A percentile compares a stretch with the other conserved stretches of the same genome.
Evolutionary conservation across 2,797 vertebrate genomes (phyloP).

Genomic region (Naso thynnoides): DNA sequence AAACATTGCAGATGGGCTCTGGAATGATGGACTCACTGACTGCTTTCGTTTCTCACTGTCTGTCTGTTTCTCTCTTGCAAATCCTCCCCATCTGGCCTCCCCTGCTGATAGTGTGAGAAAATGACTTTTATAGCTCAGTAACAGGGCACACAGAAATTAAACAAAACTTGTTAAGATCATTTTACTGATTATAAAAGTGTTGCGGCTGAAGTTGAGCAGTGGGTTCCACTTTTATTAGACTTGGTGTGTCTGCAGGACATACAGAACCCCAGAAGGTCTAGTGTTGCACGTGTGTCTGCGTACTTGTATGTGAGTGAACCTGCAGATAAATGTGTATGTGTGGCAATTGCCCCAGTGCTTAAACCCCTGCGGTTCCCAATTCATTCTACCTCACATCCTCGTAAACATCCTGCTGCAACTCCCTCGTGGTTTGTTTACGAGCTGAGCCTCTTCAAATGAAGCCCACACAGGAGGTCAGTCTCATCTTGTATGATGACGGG

Average conservation of each 20-base stretch:
- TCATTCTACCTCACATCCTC: conserved; percentile 75
- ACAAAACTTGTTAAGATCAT: conserved; percentile 54
- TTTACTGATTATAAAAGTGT: conserved; percentile 52
- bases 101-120: conserved; percentile 57
- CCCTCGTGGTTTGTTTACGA: conserved; percentile 73
- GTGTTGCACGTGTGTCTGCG: conserved; percentile 8
- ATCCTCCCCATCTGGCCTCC: conserved; percentile 17
- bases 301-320: conserved; percentile 5
- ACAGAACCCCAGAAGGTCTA: conserved; percentile 20
- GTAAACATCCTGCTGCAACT: conserved; percentile 81
- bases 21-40: conserved; percentile 10
- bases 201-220: conserved; percentile 39
- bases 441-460: conserved; percentile 71
- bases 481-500: conserved; percentile 43
- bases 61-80: conserved; percentile 16
- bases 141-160: conserved; percentile 39
- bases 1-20: conserved; percentile 37
- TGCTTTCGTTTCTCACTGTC: not conserved
- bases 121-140: conserved; percentile 52
- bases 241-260: conserved; percentile 21
- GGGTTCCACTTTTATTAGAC: conserved; percentile 39
- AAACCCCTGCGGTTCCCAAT: conserved; percentile 67
- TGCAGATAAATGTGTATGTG: conserved; percentile 23
- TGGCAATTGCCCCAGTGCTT: conserved; percentile 25
- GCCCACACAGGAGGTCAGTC: conserved; percentile 75